These are phyloP conservation scores for Xanthorhoe designata DNA, from an alignment of 2,888 invertebrate genomes.

Conservation along the genomic window DNA sequence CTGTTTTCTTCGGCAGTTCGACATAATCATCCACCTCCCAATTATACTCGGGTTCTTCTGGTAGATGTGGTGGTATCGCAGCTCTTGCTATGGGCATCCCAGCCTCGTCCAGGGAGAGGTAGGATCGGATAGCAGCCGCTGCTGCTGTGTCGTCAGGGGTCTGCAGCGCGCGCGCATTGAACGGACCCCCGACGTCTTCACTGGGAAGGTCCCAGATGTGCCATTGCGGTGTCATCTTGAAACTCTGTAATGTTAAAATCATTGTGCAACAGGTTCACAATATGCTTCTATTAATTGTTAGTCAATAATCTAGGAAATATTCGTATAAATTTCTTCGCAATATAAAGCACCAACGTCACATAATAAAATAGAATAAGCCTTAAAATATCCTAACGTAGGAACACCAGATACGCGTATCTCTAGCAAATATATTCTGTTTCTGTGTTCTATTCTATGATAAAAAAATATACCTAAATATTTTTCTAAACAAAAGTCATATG, in stretches of 20 bases:
- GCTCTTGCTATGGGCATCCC: conserved; percentile 87
- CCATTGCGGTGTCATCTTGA: conserved; percentile 85
- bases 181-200: conserved; percentile 86
- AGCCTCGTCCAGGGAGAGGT: conserved; percentile 86
- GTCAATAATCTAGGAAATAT: background rate
- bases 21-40: conserved; percentile 90
- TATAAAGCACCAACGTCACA: no score
- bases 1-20: conserved; percentile 59
- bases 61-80: conserved; percentile 79
- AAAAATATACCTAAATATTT: no score
- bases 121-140: conserved; percentile 83
- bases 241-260: conserved; percentile 70
- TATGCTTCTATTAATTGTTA: background rate
- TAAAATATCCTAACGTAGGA: no score
- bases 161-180: conserved; percentile 85
- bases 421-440: no score
- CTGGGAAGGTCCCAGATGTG: conserved; percentile 80
- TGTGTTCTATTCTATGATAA: no score
- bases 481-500: no score
- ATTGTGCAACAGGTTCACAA: background rate
- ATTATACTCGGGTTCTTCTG: conserved; percentile 82
- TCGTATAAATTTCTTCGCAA: no score
- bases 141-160: conserved; percentile 81
- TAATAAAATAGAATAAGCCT: no score
- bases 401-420: no score